phyloP scores from a whole-genome alignment of 2,888 invertebrate species.

The Nymphalis urticae region DNA sequence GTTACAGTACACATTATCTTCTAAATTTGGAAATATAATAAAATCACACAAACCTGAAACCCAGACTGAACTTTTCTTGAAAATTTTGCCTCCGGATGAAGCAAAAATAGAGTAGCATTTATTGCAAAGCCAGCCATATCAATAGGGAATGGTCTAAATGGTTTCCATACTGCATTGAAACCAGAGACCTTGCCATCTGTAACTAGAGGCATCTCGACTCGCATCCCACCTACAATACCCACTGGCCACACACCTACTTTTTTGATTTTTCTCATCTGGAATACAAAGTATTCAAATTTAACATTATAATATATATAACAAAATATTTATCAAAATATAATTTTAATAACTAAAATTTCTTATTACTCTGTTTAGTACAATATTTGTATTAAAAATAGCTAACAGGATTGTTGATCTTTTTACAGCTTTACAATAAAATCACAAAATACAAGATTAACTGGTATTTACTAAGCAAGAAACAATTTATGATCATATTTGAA shows the following conservation, averaged over 20 bases:
- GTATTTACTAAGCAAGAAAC: background rate
- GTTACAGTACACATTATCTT: no score
- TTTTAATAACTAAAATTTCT: background rate
- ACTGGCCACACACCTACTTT: slow-evolving; percentile 97
- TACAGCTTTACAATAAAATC: background rate
- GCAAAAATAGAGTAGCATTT: slow-evolving; percentile 87
- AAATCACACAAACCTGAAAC: slow-evolving; percentile 82
- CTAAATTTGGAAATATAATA: no score
- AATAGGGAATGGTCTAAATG: slow-evolving; percentile 95
- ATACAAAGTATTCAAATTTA: slow-evolving; percentile 38
- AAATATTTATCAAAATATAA: background rate
- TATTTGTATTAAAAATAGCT: no score
- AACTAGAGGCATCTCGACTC: slow-evolving; percentile 94
- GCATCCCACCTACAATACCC: slow-evolving; percentile 96
- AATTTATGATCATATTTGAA: slow-evolving; percentile 1
- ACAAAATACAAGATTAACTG: background rate
- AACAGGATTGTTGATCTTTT: no score
- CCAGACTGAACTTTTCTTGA: slow-evolving; percentile 93
- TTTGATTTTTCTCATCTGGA: slow-evolving; percentile 89
- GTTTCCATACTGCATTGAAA: slow-evolving; percentile 91
- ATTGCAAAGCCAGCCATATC: slow-evolving; percentile 99
- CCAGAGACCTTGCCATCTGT: slow-evolving; percentile 79
- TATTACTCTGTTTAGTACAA: no score
- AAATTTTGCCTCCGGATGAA: slow-evolving; percentile 88
- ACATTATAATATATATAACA: background rate